Conservation (phyloP, 2,797 vertebrate genomes). For the Sebastiscus tertius region DNA sequence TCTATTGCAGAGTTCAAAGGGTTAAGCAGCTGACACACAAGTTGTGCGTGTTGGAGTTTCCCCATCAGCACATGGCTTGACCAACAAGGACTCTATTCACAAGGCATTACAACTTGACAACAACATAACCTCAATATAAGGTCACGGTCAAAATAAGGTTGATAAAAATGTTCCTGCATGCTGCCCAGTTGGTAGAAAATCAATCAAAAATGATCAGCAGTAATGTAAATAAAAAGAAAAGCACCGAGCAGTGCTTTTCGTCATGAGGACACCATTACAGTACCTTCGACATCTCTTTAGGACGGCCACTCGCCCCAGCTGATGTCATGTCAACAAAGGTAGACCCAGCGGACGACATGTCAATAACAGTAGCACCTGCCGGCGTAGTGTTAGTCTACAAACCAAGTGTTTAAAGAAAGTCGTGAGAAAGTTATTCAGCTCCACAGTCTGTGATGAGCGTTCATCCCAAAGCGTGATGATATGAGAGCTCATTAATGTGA, state of each 20-base stretch:
- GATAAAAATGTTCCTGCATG: neutral
- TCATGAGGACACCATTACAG: conserved; percentile 1
- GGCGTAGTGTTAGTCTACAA: conserved; percentile 65
- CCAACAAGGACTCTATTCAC: neutral
- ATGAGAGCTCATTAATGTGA: neutral
- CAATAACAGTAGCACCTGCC: conserved; percentile 58
- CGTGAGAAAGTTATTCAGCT: conserved; percentile 33
- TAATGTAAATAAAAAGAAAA: conserved; percentile 12
- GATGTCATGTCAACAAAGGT: conserved; percentile 57
- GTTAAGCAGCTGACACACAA: neutral
- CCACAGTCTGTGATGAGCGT: conserved; percentile 8
- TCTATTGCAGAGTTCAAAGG: no score
- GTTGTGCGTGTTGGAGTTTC: neutral
- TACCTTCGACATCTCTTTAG: conserved; percentile 56
- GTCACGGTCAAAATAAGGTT: neutral
- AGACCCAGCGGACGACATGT: conserved; percentile 61
- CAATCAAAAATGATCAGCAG: conserved; percentile 2
- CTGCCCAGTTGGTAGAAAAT: neutral
- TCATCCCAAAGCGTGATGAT: conserved; percentile 6
- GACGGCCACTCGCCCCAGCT: conserved; percentile 24
- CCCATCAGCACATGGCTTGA: neutral
- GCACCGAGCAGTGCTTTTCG: neutral
- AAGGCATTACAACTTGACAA: neutral
- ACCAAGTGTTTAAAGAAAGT: conserved; percentile 49
- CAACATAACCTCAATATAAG: neutral